A percentile compares a stretch with the other conserved stretches of the same genome.
phyloP scores from a whole-genome alignment of 2,888 invertebrate genomes.

The Steinernema scapterisci region DNA sequence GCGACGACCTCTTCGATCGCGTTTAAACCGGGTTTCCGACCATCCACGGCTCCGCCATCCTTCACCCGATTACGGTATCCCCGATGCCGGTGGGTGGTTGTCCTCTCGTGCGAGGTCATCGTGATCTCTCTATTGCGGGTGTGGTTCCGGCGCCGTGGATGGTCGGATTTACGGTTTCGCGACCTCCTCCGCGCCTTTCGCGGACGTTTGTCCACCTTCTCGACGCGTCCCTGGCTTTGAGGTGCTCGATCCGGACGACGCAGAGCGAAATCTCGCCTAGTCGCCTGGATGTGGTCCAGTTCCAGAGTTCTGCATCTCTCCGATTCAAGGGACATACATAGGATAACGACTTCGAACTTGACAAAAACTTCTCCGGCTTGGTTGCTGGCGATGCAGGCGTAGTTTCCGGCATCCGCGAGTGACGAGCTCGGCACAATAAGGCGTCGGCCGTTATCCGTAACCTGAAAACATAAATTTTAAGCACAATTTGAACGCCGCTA shows the following conservation, averaged over 20 bases:
- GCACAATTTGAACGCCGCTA: no score
- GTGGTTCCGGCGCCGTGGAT: neutral
- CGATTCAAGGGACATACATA: constrained; percentile 63
- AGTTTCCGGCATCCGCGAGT: constrained; percentile 70
- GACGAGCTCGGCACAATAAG: constrained; percentile 45
- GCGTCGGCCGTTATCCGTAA: constrained; percentile 56
- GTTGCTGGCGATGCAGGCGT: constrained; percentile 75
- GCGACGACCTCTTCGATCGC: constrained; percentile 11
- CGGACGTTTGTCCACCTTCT: neutral
- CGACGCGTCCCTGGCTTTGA: neutral
- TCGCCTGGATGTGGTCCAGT: neutral
- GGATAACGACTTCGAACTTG: constrained; percentile 73
- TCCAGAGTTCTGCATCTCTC: constrained; percentile 35
- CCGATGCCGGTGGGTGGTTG: neutral
- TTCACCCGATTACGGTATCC: constrained; percentile 11
- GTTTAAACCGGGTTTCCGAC: neutral
- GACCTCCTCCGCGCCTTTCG: neutral
- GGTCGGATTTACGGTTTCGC: neutral
- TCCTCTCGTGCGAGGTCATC: neutral
- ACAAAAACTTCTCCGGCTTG: constrained; percentile 75
- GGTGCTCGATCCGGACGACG: constrained; percentile 31
- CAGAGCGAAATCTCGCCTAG: constrained; percentile 29
- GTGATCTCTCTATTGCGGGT: neutral
- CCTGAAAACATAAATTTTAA: constrained; percentile 42
- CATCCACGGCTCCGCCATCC: neutral